Evolutionary conservation across 2,113 vertebrate genomes (phyloP).

Genomic region (Benitochromis conjunctus): DNA sequence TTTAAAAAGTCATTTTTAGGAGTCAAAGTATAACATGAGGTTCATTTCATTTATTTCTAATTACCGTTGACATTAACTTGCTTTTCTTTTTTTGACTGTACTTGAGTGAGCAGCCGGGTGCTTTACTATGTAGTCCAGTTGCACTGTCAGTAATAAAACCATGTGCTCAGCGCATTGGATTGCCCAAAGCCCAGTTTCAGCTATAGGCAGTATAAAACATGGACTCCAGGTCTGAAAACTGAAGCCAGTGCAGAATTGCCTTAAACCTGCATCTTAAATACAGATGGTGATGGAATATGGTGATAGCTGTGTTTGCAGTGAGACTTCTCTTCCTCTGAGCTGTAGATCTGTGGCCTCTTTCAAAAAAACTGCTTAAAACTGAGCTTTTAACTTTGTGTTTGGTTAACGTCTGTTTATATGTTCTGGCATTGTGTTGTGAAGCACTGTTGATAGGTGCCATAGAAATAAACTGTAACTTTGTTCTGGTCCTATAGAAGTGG

Average conservation of each 20-base stretch:
- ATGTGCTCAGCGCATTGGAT: neutral
- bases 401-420: neutral
- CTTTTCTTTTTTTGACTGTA: neutral
- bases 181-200: neutral
- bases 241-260: neutral
- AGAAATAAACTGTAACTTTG: neutral
- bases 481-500: neutral
- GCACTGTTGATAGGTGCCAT: neutral
- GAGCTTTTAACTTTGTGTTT: neutral
- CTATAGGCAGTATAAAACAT: neutral
- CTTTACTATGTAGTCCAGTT: neutral
- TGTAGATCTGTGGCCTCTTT: neutral
- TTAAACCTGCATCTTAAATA: neutral
- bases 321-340: neutral
- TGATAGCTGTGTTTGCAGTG: neutral
- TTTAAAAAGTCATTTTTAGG: neutral
- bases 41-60: neutral
- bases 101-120: neutral
- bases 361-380: neutral
- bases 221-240: neutral
- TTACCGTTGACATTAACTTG: neutral
- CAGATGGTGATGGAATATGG: neutral
- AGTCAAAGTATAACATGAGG: neutral
- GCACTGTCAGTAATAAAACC: neutral
- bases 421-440: neutral